Base-by-base conservation (phyloP, 2,797 vertebrate species). In the Fistularia tabacaria region DNA sequence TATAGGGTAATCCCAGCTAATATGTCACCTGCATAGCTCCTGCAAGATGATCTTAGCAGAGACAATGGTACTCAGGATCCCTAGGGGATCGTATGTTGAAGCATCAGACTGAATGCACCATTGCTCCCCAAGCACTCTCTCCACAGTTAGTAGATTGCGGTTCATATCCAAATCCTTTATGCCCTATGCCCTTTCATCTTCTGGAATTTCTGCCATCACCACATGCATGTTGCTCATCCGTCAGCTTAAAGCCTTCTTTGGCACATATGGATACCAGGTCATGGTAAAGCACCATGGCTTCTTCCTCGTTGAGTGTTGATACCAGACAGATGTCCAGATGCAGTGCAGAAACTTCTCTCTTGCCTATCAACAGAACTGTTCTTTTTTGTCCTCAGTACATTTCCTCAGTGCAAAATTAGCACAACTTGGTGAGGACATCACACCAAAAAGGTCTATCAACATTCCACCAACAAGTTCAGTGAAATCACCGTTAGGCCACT, bases 31-130 rank as follows among this genome's bases (percentile, higher is more conserved):
- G 8, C 58, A 52, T 7, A 63, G 41, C 3, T 43, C 44, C 37
- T 64, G 54, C 10, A 64, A 46, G 3, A 55, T 54, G 7, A 12
- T 45, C 38, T 62, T 67, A 8, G 47, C 64, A 8, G 7, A 51
- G 9, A 62, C n/a, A n/a, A n/a, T n/a, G n/a, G n/a, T n/a, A n/a
- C n/a, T n/a, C n/a, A n/a, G n/a, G n/a, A n/a, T n/a, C n/a, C n/a
- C n/a, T n/a, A 38, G 41, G 36, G 45, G 46, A 13, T 66, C 56
- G 46, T 54, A 59, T 1, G 59, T 13, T 25, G 43, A 49, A 7
- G 39, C 14, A 37, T 49, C 15, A 14, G 8, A 14, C 10, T 51
- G 40, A 8, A 40, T 8, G 7, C 10, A 45, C 49, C 49, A 50
- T 12, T 11, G 8, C 3, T 50, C 9, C 8, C 58, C 49, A 14